These are phyloP conservation scores for Toxotes lorentzi DNA, from an alignment of 2,797 vertebrate genomes.

Conservation along the genomic window DNA sequence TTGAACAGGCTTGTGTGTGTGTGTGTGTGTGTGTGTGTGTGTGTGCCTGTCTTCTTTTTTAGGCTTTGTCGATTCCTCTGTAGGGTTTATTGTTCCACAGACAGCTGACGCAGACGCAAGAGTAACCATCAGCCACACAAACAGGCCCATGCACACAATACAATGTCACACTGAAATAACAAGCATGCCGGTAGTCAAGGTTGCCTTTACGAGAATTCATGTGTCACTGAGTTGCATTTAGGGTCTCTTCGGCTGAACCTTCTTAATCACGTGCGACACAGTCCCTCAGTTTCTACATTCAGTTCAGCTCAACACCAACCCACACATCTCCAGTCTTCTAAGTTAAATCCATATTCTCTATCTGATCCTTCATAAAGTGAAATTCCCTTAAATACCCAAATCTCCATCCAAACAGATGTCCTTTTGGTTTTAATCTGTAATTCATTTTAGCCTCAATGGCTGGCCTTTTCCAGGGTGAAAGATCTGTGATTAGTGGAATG, in stretches of 20 bases:
- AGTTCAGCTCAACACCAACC: constrained; percentile 35
- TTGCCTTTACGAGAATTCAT: constrained; percentile 36
- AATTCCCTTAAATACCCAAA: constrained; percentile 61
- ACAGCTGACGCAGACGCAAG: constrained; percentile 61
- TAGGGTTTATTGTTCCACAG: constrained; percentile 60
- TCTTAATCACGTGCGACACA: constrained; percentile 10
- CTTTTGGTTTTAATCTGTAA: constrained; percentile 74
- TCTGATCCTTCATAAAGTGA: constrained; percentile 48
- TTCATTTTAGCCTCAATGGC: constrained; percentile 67
- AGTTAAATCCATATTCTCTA: constrained; percentile 56
- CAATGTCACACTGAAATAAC: constrained; percentile 47
- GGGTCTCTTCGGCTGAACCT: constrained; percentile 25
- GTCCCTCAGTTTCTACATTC: neutral
- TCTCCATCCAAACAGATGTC: constrained; percentile 74
- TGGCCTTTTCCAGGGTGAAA: constrained; percentile 71
- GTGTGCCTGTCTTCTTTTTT: constrained; percentile 24
- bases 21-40: constrained; percentile 1
- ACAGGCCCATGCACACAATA: constrained; percentile 26
- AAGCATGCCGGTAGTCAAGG: constrained; percentile 23
- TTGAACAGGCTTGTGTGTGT: constrained; percentile 40
- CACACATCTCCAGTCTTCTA: constrained; percentile 55
- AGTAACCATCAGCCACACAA: constrained; percentile 41
- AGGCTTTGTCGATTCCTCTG: constrained; percentile 44
- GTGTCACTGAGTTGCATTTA: constrained; percentile 47
- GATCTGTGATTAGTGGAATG: constrained; percentile 76